Evolutionary conservation across 2,888 invertebrate species (phyloP), one percentile per base, ranked within the genome.

Genomic region (Terebella lapidaria): DNA sequence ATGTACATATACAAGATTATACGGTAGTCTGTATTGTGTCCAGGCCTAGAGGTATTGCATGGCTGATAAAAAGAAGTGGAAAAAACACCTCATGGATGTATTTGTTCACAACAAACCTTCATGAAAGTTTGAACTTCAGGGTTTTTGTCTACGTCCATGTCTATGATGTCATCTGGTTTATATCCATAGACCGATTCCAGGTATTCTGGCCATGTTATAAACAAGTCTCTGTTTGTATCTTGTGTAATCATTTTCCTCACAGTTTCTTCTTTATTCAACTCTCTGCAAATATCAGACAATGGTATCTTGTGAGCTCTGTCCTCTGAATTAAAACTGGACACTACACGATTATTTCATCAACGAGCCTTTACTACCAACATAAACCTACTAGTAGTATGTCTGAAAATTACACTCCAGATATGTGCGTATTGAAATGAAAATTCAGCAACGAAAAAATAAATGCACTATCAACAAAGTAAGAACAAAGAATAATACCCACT

Each of bases 141-240:
- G 24, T 49, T 49, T 22, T 49, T 66, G 27, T 68, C 70, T 35
- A 71, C 64, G 51, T 71, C 65, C 42, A 72, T 68, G 2, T 74
- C 72, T 52, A 71, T 71, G 46, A 79, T 70, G 49, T 81, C 79
- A 15, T 74, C 71, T 49, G 78, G 87, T 63, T 88, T 71, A 56
- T 89, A 86, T 0, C 92, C 92, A 78, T 92, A 96, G 0, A 90
- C 87, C 77, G 94, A 92, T 58, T 87, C 85, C n/a, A 93, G 76
- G 79, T 94, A 92, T 82, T 99, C 97, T 3, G 85, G 81, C 95
- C 95, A 97, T 0, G 90, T 87, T 1, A 97, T 86, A 67, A 83
- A 82, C 0, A 89, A 90, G 80, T 97, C 91, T 45, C 84, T 84
- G 79, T 96, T 86, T 49, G 86, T 85, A 81, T 97, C 97, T 10